A percentile compares a stretch with the other conserved stretches of the same genome.
These are phyloP conservation scores for Squalus acanthias DNA, from an alignment of 2,797 vertebrate genomes.

Conservation along the genomic window DNA sequence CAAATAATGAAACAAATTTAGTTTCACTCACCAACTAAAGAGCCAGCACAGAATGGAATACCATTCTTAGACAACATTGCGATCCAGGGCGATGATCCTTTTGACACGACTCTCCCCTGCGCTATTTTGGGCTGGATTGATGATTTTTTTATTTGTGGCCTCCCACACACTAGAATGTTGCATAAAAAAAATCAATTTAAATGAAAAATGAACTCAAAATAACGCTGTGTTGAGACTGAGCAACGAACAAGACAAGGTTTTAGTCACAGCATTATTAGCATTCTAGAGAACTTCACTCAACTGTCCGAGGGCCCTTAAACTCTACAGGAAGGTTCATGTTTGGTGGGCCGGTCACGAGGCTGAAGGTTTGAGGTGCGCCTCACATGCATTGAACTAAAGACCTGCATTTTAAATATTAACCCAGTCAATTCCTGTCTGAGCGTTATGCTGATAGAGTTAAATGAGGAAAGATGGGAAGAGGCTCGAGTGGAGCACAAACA, in stretches of 20 bases:
- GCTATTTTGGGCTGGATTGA: constrained; percentile 47
- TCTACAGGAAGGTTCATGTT: neutral
- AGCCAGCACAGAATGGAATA: constrained; percentile 48
- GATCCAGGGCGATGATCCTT: constrained; percentile 54
- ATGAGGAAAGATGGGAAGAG: no score
- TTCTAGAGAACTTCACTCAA: neutral
- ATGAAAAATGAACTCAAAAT: neutral
- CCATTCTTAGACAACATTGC: constrained; percentile 50
- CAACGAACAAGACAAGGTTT: neutral
- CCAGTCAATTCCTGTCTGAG: neutral
- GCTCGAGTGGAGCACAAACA: no score
- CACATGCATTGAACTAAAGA: neutral
- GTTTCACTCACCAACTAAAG: constrained; percentile 51
- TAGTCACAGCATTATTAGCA: neutral
- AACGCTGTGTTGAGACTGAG: neutral
- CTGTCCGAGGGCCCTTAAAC: neutral
- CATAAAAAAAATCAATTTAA: neutral
- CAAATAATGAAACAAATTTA: neutral
- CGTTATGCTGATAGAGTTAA: neutral
- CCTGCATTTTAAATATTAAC: neutral
- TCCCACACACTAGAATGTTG: constrained; percentile 53
- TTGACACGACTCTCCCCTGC: constrained; percentile 44
- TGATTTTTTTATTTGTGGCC: constrained; percentile 49
- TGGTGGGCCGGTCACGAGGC: neutral
- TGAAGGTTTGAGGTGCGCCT: neutral